These are phyloP conservation scores for Myiotriccus ornatus DNA, from an alignment of 2,797 vertebrate genomes.

Conservation along the genomic window DNA sequence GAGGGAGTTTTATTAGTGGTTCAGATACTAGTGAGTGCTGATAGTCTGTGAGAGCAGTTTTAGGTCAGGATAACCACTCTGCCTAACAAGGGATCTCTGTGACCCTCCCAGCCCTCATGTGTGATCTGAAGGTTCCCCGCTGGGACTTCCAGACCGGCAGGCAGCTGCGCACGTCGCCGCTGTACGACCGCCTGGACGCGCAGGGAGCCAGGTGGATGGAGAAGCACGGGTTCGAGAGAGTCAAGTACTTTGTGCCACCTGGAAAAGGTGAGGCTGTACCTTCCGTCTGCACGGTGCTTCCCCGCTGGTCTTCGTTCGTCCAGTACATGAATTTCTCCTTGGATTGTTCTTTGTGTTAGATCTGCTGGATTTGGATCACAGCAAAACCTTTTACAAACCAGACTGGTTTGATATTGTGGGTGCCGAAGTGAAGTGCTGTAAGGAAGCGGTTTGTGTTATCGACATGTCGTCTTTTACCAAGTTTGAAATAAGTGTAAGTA, in stretches of 20 bases:
- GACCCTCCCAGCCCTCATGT: conserved; percentile 84
- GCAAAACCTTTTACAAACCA: conserved; percentile 98
- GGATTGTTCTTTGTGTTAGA: conserved; percentile 72
- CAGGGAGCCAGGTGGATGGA: conserved; percentile 99
- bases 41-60: neutral
- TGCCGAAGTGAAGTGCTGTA: conserved; percentile 96
- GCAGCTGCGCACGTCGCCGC: conserved; percentile 92
- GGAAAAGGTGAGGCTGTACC: conserved; percentile 82
- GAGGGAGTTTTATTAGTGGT: neutral
- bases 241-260: conserved; percentile 94
- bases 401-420: conserved; percentile 99
- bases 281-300: neutral
- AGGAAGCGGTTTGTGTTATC: conserved; percentile 95
- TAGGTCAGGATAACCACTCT: neutral
- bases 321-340: neutral
- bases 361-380: conserved; percentile 91
- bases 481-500: conserved; percentile 96
- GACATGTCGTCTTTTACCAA: conserved; percentile 99
- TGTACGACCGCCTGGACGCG: conserved; percentile 93
- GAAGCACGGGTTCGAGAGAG: conserved; percentile 96
- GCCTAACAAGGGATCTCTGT: neutral
- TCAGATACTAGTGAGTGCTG: neutral
- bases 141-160: conserved; percentile 99
- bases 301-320: fast-evolving
- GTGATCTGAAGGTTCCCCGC: conserved; percentile 94